Evolutionary conservation across 2,888 invertebrate genomes (phyloP).

Genomic region (Sacculina carcini): DNA sequence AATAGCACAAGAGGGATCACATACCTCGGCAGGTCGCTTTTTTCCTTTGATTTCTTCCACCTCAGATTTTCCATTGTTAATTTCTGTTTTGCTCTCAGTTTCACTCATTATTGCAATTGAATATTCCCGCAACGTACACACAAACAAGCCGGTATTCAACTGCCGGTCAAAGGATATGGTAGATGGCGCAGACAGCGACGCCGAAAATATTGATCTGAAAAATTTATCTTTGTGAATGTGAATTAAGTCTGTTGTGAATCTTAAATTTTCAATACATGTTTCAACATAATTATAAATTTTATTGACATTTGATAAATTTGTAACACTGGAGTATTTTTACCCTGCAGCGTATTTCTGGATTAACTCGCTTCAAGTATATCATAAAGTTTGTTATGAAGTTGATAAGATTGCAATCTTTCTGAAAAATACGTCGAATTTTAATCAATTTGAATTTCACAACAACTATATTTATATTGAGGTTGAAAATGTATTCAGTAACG

Average conservation of each 20-base stretch:
- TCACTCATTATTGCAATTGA: slow-evolving; percentile 32
- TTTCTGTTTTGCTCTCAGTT: slow-evolving; percentile 57
- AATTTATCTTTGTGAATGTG: too few species aligned
- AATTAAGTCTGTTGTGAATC: neutral
- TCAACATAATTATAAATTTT: neutral
- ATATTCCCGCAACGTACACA: neutral
- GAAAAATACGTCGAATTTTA: neutral
- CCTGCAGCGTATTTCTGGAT: too few species aligned
- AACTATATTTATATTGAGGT: too few species aligned
- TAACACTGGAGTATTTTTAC: too few species aligned
- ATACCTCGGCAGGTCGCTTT: slow-evolving; percentile 66
- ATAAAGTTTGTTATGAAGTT: neutral
- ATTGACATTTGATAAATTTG: neutral
- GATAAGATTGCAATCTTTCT: neutral
- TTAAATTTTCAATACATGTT: neutral
- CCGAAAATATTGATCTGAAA: too few species aligned
- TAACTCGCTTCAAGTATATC: too few species aligned
- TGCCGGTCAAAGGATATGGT: neutral
- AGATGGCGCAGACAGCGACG: too few species aligned
- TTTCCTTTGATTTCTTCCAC: slow-evolving; percentile 41
- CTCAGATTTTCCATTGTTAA: slow-evolving; percentile 43
- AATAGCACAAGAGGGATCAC: slow-evolving; percentile 21
- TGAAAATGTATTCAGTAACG: too few species aligned
- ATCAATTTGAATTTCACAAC: too few species aligned
- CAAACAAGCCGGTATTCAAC: neutral